Evolutionary conservation across 1,140 invertebrate genomes (phyloP).

Genomic region (Pseudomyrmex flavicornis): DNA sequence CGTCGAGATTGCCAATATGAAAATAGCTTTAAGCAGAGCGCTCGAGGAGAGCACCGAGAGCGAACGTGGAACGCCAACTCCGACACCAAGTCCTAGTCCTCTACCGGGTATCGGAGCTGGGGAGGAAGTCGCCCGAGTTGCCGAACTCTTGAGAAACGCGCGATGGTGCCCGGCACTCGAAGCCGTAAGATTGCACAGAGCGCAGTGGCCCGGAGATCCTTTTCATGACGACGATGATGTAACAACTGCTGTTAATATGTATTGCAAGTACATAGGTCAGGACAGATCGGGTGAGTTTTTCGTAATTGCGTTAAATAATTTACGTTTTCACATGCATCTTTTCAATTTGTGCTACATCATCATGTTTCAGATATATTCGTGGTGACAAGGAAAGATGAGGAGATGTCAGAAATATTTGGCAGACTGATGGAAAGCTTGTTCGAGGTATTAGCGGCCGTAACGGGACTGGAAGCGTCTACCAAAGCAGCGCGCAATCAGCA

Average conservation of each 20-base stretch:
- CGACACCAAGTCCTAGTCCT: conserved; percentile 84
- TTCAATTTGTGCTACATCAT: conserved; percentile 8
- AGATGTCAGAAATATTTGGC: conserved; percentile 88
- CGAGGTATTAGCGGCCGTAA: conserved; percentile 87
- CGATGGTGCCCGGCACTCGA: conserved; percentile 89
- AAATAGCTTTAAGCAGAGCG: conserved; percentile 84
- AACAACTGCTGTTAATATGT: conserved; percentile 89
- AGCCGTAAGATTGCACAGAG: conserved; percentile 87
- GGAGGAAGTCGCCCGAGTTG: conserved; percentile 86
- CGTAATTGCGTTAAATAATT: neutral
- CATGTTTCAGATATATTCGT: conserved; percentile 87
- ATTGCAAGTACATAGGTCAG: conserved; percentile 89
- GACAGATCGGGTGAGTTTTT: conserved; percentile 87
- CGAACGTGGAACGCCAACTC: conserved; percentile 87
- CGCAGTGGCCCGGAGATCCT: conserved; percentile 87
- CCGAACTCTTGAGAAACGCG: conserved; percentile 88
- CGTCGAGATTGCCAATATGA: conserved; percentile 85
- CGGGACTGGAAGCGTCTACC: conserved; percentile 83
- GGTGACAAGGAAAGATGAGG: conserved; percentile 87
- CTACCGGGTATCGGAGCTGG: conserved; percentile 80
- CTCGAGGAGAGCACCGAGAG: conserved; percentile 86
- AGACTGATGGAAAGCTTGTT: conserved; percentile 89
- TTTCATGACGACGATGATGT: conserved; percentile 87
- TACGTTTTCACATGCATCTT: neutral
- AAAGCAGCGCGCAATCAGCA: conserved; percentile 78